These are phyloP conservation scores for Pelagia noctiluca DNA, from an alignment of 30 jellyfish, hydroid and myxozoan genomes.

Conservation along the genomic window DNA sequence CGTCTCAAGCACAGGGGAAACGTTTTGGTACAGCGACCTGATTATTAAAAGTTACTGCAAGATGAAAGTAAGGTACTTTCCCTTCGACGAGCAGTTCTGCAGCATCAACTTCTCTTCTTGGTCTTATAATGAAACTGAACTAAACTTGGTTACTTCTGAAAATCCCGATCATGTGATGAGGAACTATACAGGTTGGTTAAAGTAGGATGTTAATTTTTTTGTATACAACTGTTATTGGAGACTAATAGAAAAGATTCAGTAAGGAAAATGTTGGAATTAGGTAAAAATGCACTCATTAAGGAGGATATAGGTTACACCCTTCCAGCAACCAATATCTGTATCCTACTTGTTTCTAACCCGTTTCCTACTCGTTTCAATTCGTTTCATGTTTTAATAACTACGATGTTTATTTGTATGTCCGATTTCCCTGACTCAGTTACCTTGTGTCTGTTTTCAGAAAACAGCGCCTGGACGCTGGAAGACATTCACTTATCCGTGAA, in stretches of 20 bases:
- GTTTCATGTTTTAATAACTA: neutral
- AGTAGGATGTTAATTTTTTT: too few relatives aligned
- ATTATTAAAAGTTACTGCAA: constrained; percentile 72
- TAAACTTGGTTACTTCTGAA: constrained; percentile 26
- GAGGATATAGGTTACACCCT: too few relatives aligned
- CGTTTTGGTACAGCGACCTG: constrained; percentile 64
- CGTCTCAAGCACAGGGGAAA: constrained; percentile 49
- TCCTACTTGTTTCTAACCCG: too few relatives aligned
- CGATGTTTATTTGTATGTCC: neutral
- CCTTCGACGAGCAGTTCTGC: constrained; percentile 84
- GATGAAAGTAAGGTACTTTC: constrained; percentile 70
- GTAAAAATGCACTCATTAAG: too few relatives aligned
- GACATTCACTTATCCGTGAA: constrained; percentile 4
- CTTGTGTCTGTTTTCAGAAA: constrained; percentile 22
- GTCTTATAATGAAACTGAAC: constrained; percentile 71
- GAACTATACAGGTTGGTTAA: constrained; percentile 80
- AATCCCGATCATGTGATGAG: neutral
- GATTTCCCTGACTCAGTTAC: neutral
- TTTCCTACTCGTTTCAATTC: too few relatives aligned
- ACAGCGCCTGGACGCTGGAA: constrained; percentile 72
- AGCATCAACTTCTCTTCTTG: constrained; percentile 66
- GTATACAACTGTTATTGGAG: neutral
- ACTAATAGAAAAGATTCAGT: neutral
- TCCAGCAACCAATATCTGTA: too few relatives aligned
- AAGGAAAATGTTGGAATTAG: too few relatives aligned